Base-by-base conservation (phyloP, 2,888 invertebrate genomes). In the Drosophila kambysellisi region DNA sequence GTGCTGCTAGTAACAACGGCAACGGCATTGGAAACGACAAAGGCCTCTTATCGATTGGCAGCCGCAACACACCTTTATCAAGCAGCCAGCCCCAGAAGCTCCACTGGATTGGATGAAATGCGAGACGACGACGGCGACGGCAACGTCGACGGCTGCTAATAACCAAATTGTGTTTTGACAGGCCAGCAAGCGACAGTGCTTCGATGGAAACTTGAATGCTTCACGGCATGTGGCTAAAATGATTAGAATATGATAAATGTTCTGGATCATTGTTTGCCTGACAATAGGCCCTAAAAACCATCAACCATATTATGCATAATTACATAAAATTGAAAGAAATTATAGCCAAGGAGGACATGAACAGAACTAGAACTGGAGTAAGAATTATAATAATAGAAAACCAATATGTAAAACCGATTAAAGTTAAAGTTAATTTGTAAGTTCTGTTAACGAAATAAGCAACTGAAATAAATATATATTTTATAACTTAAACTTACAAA, bases 21-120 rank as follows among this genome's bases (percentile, higher is more conserved):
- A 41, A 39, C 61, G 37, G 7, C 35, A 60, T 46, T 46, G 46
- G 46, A 25, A 46, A 51, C 57, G 33, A 30, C 59, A 71, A 57
- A 64, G 81, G 74, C 80, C 80, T 81, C 91, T 91, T 91, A 91
- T 91, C 91, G 87, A 88, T 84, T 86, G 89, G 82, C 76, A 83
- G 80, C 57, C 82, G 82, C 86, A 87, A 89, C 91, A 90, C 90
- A 91, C 90, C 91, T 91, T 88, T 89, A 82, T 89, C 88, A 73
- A 70, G 78, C 74, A 72, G 52, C 54, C 41, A 67, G 52, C 68
- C 25, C n/a, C 82, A 70, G 83, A 81, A 63, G 66, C 58, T 11
- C 67, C 77, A 73, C 57, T 60, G 67, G 67, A 82, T 89, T 89
- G 86, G 88, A 82, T 89, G 88, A 86, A 89, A 88, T 88, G 79